A percentile compares a stretch with the other conserved stretches of the same genome.
These are phyloP conservation scores for Oreochromis aureus DNA, from an alignment of 2,113 vertebrate species.

Conservation along the genomic window DNA sequence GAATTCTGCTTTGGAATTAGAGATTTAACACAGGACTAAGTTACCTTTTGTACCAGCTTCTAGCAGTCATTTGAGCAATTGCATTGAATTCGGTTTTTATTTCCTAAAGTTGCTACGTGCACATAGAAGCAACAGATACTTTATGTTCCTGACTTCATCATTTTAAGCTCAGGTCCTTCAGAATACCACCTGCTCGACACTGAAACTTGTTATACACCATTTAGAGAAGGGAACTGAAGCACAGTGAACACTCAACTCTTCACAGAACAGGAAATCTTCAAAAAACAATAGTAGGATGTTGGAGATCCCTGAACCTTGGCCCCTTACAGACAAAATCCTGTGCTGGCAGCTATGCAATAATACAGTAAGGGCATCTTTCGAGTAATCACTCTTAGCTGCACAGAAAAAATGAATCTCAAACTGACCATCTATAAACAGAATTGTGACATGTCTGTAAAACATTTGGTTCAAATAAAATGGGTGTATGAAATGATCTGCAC, in stretches of 20 bases:
- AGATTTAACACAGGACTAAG: not conserved
- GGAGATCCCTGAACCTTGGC: slow-evolving; percentile 50
- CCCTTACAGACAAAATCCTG: not conserved
- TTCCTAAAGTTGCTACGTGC: not conserved
- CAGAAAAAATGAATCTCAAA: not conserved
- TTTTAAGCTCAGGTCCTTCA: not conserved
- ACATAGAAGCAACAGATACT: not conserved
- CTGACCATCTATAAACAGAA: not conserved
- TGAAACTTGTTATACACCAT: not conserved
- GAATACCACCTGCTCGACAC: slow-evolving; percentile 18
- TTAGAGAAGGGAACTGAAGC: slow-evolving; percentile 20
- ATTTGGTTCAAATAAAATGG: not conserved
- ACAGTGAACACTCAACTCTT: slow-evolving; percentile 7
- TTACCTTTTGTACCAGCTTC: not conserved
- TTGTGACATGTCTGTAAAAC: not conserved
- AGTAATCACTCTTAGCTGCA: not conserved
- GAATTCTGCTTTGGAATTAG: not conserved
- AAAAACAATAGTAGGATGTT: slow-evolving; percentile 65
- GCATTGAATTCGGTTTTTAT: not conserved
- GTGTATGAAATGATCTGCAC: not conserved
- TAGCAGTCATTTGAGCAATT: not conserved
- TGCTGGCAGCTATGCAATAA: not conserved
- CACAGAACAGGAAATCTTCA: slow-evolving; percentile 34
- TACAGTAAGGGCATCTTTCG: not conserved
- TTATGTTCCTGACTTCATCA: not conserved